Evolutionary conservation across 2,888 invertebrate genomes (phyloP).

Genomic region (Ecliptopera silaceata): DNA sequence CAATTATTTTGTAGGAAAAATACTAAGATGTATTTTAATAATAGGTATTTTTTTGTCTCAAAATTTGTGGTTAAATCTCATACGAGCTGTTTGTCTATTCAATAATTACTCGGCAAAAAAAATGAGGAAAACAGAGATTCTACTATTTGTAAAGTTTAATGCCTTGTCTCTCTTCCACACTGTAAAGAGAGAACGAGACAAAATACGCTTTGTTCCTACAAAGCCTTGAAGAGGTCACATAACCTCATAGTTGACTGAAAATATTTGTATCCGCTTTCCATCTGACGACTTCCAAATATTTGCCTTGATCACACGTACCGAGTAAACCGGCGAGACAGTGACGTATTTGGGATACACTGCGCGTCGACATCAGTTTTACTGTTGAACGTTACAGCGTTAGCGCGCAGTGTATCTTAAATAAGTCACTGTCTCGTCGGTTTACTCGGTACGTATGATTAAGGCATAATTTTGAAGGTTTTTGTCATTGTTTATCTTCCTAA

Average conservation of each 20-base stretch:
- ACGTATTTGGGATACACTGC: slow-evolving; percentile 9
- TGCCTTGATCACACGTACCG: slow-evolving; percentile 3
- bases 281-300: slow-evolving; percentile 3
- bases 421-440: too few relatives aligned
- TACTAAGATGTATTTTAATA: background rate
- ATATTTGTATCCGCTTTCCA: slow-evolving; percentile 6
- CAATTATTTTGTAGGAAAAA: background rate
- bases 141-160: background rate
- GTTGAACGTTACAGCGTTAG: too few relatives aligned
- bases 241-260: background rate
- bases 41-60: background rate
- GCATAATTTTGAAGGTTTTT: too few relatives aligned
- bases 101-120: background rate
- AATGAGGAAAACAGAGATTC: background rate
- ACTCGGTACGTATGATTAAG: too few relatives aligned
- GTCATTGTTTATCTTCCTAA: slow-evolving; percentile 2
- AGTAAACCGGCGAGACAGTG: too few relatives aligned
- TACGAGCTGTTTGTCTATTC: background rate
- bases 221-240: slow-evolving; percentile 9
- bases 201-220: background rate
- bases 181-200: slow-evolving; percentile 1
- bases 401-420: too few relatives aligned
- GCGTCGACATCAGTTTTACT: too few relatives aligned
- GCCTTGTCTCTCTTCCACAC: background rate
- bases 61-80: background rate